Evolutionary conservation across 1,140 invertebrate species (phyloP), one percentile per base, ranked within the genome.

Genomic region (Monomorium pharaonis): DNA sequence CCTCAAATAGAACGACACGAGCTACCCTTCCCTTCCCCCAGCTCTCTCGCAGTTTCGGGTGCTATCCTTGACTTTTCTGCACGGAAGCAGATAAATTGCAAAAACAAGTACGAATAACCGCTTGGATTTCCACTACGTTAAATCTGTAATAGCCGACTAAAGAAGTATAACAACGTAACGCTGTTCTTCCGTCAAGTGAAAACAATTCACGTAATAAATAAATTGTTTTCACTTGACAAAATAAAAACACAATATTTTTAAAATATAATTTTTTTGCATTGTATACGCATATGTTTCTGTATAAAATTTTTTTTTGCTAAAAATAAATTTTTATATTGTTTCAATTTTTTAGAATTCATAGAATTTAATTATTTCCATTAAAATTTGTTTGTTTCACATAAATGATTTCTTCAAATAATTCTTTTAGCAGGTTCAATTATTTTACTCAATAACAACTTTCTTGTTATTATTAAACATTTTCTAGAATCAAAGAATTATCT

Each of bases 1-100:
- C n/a, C 58, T 78, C 58, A 78, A 65, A 65, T 65, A 18, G 42
- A 78, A 37, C n/a, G 58, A 78, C 42, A 30, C 42, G 7, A 60
- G 9, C 42, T 24, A 30, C 6, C 18, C n/a, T 4, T 37, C 6
- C 18, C n/a, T 4, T 37, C 37, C 7, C 9, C n/a, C 56, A 6
- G 42, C 16, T 21, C 27, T 49, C 6, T 58, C 27, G 14, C 42
- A 21, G 24, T 44, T 77, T 47, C 33, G 18, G 27, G 30, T 10
- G 27, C 14, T 65, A 65, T 18, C 42, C 58, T 78, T 78, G 37
- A 65, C 58, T 65, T 33, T 65, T 24, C 14, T 5, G 18, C 12
- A 65, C 12, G 21, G 3, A 49, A 9, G 12, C 27, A 42, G 16
- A 33, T 56, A 30, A 65, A 42, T 7, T 65, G 18, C 24, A 42